Percentiles rank a stretch among this genome's conserved stretches.
phyloP scores from a whole-genome alignment of 2,113 vertebrate species.

The Heliornis fulica region DNA sequence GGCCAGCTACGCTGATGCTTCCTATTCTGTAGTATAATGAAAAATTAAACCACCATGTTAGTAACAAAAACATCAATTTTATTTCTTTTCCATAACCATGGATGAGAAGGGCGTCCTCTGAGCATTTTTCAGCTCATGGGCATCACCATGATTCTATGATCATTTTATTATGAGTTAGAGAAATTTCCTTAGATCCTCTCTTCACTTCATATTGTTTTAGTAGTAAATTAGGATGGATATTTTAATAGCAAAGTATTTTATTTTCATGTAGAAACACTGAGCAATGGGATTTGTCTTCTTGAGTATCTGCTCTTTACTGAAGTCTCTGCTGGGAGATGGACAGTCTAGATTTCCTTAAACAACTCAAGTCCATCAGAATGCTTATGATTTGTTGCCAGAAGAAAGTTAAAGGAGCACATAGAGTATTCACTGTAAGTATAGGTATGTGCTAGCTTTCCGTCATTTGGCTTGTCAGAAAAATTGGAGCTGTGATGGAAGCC shows the following conservation, averaged over 20 bases:
- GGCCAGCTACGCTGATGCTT: not conserved
- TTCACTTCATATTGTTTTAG: not conserved
- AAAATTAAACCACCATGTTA: not conserved
- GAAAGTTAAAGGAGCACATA: not conserved
- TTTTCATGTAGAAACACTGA: not conserved
- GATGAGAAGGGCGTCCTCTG: not conserved
- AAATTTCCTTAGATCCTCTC: not conserved
- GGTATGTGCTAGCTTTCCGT: not conserved
- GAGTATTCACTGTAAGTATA: not conserved
- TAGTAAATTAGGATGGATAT: not conserved
- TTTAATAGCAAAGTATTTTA: not conserved
- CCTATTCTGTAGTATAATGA: not conserved
- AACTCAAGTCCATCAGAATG: not conserved
- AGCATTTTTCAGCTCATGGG: not conserved
- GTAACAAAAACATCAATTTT: not conserved
- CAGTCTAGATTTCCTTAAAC: not conserved
- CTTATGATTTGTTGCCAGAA: not conserved
- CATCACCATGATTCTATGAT: not conserved
- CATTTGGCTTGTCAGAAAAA: not conserved
- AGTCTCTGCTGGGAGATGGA: not conserved
- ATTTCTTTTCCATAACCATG: not conserved
- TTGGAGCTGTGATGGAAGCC: not conserved
- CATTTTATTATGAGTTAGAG: not conserved
- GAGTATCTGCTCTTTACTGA: not conserved
- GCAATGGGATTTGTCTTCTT: not conserved